A percentile compares a stretch with the other conserved stretches of the same genome.
Evolutionary conservation across 1,140 invertebrate species (phyloP).

Genomic region (Neocloeon triangulifer): DNA sequence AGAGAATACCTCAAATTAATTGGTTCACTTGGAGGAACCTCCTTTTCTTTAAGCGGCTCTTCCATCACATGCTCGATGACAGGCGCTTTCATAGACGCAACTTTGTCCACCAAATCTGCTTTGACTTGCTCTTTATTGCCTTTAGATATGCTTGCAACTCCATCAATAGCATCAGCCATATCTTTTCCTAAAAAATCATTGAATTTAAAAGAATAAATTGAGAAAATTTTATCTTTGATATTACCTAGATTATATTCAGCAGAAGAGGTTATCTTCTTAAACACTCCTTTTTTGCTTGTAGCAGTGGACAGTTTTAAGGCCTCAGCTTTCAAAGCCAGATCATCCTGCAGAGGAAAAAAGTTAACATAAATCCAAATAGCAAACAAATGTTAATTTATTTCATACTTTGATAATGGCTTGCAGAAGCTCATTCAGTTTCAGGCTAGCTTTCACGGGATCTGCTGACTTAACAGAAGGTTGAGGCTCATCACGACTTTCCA

Average conservation of each 20-base stretch:
- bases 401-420: neutral
- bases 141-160: constrained; percentile 36
- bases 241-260: neutral
- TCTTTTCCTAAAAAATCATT: constrained; percentile 16
- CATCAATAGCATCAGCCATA: constrained; percentile 33
- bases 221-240: neutral
- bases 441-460: too few species aligned
- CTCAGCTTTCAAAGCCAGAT: neutral
- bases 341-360: neutral
- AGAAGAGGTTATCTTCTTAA: neutral
- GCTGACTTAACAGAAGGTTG: too few species aligned
- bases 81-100: constrained; percentile 16
- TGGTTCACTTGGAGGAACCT: constrained; percentile 1
- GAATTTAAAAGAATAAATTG: neutral
- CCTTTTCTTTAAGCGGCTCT: constrained; percentile 1
- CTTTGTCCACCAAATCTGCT: constrained; percentile 45
- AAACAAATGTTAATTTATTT: neutral
- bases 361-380: neutral
- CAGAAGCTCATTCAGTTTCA: neutral
- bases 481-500: too few species aligned
- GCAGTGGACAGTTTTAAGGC: neutral
- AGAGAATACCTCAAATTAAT: neutral
- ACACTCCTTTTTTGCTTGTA: neutral
- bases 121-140: constrained; percentile 42
- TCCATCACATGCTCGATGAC: constrained; percentile 3